Conservation (phyloP, 1,140 invertebrate species). For the Muscidifurax raptorellus region DNA sequence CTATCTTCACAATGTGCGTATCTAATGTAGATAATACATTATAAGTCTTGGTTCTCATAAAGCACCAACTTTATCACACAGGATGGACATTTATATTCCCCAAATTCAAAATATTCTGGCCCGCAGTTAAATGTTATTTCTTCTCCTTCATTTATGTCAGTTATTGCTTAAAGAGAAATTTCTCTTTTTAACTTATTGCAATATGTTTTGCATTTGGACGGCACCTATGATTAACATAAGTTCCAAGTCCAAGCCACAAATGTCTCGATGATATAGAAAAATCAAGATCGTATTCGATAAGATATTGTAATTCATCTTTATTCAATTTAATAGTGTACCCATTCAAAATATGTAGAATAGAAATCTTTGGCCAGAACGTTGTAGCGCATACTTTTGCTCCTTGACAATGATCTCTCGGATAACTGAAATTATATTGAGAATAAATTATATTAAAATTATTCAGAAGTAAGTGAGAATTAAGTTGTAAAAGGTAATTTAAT, state of each 20-base stretch:
- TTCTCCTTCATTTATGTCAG: not conserved
- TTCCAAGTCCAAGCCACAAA: not conserved
- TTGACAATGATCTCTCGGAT: not conserved
- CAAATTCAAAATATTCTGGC: not conserved
- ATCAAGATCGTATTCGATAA: not conserved
- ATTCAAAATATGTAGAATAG: not conserved
- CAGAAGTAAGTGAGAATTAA: too few relatives aligned
- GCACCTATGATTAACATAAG: not conserved
- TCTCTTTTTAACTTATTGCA: not conserved
- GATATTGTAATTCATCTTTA: not conserved
- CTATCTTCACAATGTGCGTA: too few relatives aligned
- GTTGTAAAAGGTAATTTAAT: too few relatives aligned
- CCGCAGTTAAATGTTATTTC: not conserved
- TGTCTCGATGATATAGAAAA: not conserved
- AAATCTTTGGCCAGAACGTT: conserved; percentile 3
- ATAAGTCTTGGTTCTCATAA: too few relatives aligned
- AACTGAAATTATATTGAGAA: too few relatives aligned
- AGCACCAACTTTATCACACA: too few relatives aligned
- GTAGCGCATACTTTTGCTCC: conserved; percentile 10
- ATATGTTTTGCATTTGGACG: not conserved
- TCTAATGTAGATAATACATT: too few relatives aligned
- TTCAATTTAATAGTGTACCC: not conserved
- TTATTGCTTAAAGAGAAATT: too few relatives aligned
- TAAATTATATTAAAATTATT: too few relatives aligned
- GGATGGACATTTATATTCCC: not conserved